Base-by-base conservation (phyloP, 2,797 vertebrate species). In the Lerista edwardsae region DNA sequence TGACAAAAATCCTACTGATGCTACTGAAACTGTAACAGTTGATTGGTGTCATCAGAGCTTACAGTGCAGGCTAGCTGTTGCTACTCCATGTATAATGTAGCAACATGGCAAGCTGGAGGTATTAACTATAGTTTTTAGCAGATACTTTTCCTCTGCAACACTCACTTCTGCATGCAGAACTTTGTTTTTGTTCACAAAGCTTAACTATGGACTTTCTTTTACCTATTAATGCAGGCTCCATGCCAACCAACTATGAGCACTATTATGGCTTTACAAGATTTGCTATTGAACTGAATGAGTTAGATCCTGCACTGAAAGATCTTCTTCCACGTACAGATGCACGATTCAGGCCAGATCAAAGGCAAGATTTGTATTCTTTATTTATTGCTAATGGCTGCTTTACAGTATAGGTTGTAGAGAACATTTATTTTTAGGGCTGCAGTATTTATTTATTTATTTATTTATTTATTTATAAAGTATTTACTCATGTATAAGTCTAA, bases 241-340 rank as follows among this genome's bases (percentile, higher is more conserved):
- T 99, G 98, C 98, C 99, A 88, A 98, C 98, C 88, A 98, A 99
- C 94, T 98, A 98, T 68, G 99, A 99, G 94, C 97, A 97, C 75
- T 99, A 99, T 93, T 99, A 99, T 4, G 99, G 99, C 94, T 99
- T 99, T 96, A 99, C 98, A 3, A 97, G 99, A 91, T 99, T 99
- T 91, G 99, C 99, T 86, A 97, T 98, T 90, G 99, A 99, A 92
- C 97, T 99, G 85, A 99, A 99, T 72, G 99, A 99, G 92, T 96
- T 99, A 91, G 98, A 98, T 94, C 98, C 98, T 3, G 97, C 98
- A 86, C 88, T 99, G 86, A 99, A 98, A 94, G 98, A 99, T 47
- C 96, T 97, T 89, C 97, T 99, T 91, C 99, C 98, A 19, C 94
- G 96, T 0, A 99, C 98, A 41, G 99, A 99, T 55, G 98, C 98